These are phyloP conservation scores for Rhyzopertha dominica DNA, from an alignment of 1,140 invertebrate species.

Conservation along the genomic window DNA sequence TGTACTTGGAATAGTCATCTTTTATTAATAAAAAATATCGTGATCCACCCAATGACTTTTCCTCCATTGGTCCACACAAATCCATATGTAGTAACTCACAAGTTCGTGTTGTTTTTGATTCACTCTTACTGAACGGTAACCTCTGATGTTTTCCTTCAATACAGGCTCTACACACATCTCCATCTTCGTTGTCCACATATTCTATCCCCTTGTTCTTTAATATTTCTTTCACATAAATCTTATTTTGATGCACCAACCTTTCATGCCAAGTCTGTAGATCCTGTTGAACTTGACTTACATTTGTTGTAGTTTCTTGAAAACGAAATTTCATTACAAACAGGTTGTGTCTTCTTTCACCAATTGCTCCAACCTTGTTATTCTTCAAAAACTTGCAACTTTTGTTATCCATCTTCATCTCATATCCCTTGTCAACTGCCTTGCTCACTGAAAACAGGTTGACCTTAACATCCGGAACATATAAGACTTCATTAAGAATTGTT, in stretches of 20 bases:
- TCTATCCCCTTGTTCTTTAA: no score
- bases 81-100: background rate
- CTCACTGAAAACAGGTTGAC: slow-evolving; percentile 33
- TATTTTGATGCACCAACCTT: slow-evolving; percentile 33
- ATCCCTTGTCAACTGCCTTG: slow-evolving; percentile 26
- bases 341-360: slow-evolving; percentile 18
- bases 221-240: no score
- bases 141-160: slow-evolving; percentile 31
- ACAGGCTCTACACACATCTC: no score
- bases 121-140: slow-evolving; percentile 16
- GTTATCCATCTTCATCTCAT: slow-evolving; percentile 17
- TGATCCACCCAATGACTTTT: slow-evolving; percentile 29
- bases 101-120: slow-evolving; percentile 7
- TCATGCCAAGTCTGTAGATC: slow-evolving; percentile 36
- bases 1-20: slow-evolving; percentile 34
- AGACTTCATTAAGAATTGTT: slow-evolving; percentile 23
- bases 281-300: slow-evolving; percentile 19
- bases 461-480: slow-evolving; percentile 24
- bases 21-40: slow-evolving; percentile 39
- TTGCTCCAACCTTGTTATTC: slow-evolving; percentile 13
- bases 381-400: slow-evolving; percentile 19
- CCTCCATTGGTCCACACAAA: slow-evolving; percentile 33
- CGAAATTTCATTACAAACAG: slow-evolving; percentile 31
- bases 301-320: slow-evolving; percentile 20
- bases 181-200: no score